Base-by-base conservation (phyloP, 2,113 vertebrate species). In the Eptesicus fuscus region DNA sequence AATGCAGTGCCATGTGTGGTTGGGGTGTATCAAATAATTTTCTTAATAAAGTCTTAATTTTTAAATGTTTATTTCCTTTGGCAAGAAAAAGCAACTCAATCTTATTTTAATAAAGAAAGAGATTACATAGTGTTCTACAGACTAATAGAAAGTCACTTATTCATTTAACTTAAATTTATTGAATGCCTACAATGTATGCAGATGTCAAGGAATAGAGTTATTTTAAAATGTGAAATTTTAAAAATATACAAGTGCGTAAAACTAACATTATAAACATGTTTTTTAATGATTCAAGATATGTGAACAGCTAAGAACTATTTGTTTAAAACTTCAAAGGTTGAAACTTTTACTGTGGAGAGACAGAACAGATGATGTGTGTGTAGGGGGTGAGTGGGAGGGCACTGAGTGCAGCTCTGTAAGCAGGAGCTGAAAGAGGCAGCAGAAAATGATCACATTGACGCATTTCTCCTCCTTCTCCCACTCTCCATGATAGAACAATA, bases 401-500 rank as follows among this genome's bases (percentile, higher is more conserved):
- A 74, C 22, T 69, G 78, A 85, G 84, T 88, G 77, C 28, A 83
- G 47, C 67, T 92, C 90, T 63, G 90, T 95, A 95, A 93, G 96
- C 93, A 87, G 35, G 76, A 96, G 84, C 65, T 87, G 87, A 76
- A 94, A 86, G 70, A 96, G 70, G 59, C 51, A 92, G 82, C 40
- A 63, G 79, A 92, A 91, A 94, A 96, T 40, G 61, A 95, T 95
- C 51, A 47, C 63, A 92, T 88, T 96, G 96, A 96, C 1, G 9
- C 18, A 65, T 67, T 95, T 30, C 71, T 96, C 95, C 94, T 97
- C 61, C 90, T 14, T 94, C 80, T 96, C 67, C 77, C 84, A 93
- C 80, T 84, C 96, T 79, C 80, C 67, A 17, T 88, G 94, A 96
- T 95, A 82, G 94, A 96, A 95, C 96, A 96, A 97, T 97, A 93